These are phyloP conservation scores for Pholis gunnellus DNA, from an alignment of 2,113 vertebrate species.

Conservation along the genomic window DNA sequence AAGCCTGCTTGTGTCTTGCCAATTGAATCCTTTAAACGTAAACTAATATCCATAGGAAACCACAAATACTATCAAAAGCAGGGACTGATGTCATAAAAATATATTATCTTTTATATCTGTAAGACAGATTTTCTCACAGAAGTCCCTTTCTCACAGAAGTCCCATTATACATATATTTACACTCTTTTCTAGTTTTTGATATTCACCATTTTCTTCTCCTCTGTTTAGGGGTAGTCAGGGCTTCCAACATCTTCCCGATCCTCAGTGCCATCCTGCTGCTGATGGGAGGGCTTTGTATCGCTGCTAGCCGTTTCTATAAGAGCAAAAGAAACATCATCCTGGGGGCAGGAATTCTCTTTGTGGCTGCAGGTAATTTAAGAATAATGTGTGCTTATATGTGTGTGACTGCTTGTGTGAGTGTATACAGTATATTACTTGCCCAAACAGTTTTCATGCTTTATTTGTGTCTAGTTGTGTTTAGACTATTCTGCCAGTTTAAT, in stretches of 20 bases:
- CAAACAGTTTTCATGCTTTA: conserved; percentile 31
- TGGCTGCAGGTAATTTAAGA: conserved; percentile 89
- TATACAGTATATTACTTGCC: conserved; percentile 3
- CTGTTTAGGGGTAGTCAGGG: conserved; percentile 90
- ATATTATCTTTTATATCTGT: not conserved
- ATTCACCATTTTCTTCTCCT: conserved; percentile 17
- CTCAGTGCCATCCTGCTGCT: conserved; percentile 94
- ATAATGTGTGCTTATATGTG: not conserved
- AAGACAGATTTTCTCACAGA: not conserved
- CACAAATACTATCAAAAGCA: not conserved
- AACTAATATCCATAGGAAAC: not conserved
- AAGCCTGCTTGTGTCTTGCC: not conserved
- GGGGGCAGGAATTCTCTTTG: conserved; percentile 94
- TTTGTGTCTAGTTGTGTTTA: conserved; percentile 35
- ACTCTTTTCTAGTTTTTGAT: not conserved
- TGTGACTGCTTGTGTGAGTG: not conserved
- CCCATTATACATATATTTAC: not conserved
- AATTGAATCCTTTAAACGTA: not conserved
- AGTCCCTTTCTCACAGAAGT: not conserved
- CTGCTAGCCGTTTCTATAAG: conserved; percentile 93
- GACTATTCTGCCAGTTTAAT: conserved; percentile 26
- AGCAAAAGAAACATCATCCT: conserved; percentile 95
- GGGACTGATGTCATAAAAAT: not conserved
- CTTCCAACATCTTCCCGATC: conserved; percentile 97
- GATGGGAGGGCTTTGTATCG: conserved; percentile 94